Base-by-base conservation (phyloP, 2,797 vertebrate genomes). In the Poecile montanus region DNA sequence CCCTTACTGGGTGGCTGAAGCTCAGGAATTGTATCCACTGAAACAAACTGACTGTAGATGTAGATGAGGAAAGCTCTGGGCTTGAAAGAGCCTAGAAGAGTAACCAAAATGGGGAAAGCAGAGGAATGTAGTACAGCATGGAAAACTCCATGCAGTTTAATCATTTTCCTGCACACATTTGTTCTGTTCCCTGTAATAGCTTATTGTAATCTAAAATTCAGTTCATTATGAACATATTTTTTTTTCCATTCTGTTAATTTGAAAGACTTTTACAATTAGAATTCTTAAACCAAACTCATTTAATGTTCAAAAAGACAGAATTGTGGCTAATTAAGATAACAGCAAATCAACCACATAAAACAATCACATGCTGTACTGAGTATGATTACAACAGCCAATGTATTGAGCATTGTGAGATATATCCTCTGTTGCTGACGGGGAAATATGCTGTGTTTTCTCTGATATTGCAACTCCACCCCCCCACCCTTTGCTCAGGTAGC, bases 271-370 rank as follows among this genome's bases (percentile, higher is more conserved):
- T 62, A 85, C 86, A 93, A 91, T 94, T 82, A 82, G 76, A 91
- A 95, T 95, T 95, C 88, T 91, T 79, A 88, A 93, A 79, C 45
- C 26, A 82, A 95, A 79, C 45, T 84, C 58, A 82, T 95, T 94
- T 88, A 92, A 78, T 87, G 83, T 76, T 90, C 88, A 89, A 71
- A 95, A 94, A 92, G 60, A 87, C 40, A 61, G 89, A 95, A 93
- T 91, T 89, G 56, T 67, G 4, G 3, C 86, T 95, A 95, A 95
- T 95, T 95, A 95, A 96, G 90, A 95, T 96, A 96, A 95, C 87
- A 85, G 87, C 73, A 89, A 92, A 95, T 92, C 89, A 87, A 79
- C 88, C 34, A 73, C 88, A 76, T 82, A 72, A 88, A 91, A 73
- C 67, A 89, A 82, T 91, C 67, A 50, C 77, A 68, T 34, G 60